These are phyloP conservation scores for Pagetopsis macropterus DNA, from an alignment of 2,797 vertebrate species.

Conservation along the genomic window DNA sequence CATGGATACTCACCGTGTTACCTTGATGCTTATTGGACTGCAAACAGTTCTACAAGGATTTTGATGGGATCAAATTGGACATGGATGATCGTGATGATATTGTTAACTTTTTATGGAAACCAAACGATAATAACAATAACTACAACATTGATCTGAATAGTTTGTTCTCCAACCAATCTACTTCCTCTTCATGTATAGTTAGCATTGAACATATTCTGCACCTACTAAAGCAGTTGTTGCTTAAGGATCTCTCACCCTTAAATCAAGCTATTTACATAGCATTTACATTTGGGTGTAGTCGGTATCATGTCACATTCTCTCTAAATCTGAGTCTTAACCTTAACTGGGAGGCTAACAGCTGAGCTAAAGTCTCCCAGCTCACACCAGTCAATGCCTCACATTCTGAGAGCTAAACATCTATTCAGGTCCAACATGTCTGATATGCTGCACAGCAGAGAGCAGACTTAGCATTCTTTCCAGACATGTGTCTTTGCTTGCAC, in stretches of 20 bases:
- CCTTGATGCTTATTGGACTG: too few species aligned
- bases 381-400: slow-evolving; percentile 37
- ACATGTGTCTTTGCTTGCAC: slow-evolving; percentile 17
- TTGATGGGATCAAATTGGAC: too few species aligned
- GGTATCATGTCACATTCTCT: slow-evolving; percentile 36
- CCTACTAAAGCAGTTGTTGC: slow-evolving; percentile 16
- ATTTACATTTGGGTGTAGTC: slow-evolving; percentile 6
- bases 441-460: slow-evolving; percentile 18
- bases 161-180: too few species aligned
- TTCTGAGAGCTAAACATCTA: slow-evolving; percentile 41
- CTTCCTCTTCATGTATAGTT: too few species aligned
- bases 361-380: slow-evolving; percentile 34
- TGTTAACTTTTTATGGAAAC: too few species aligned
- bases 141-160: too few species aligned
- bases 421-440: slow-evolving; percentile 16
- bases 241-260: slow-evolving; percentile 3
- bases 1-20: too few species aligned
- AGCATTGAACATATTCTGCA: not conserved
- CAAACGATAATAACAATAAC: not conserved
- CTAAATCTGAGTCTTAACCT: slow-evolving; percentile 48
- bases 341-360: slow-evolving; percentile 59
- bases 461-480: slow-evolving; percentile 39
- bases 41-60: too few species aligned
- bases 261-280: slow-evolving; percentile 31
- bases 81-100: too few species aligned